These are phyloP conservation scores for Drosophila paramelanica DNA, from an alignment of 2,888 invertebrate genomes.

Conservation along the genomic window DNA sequence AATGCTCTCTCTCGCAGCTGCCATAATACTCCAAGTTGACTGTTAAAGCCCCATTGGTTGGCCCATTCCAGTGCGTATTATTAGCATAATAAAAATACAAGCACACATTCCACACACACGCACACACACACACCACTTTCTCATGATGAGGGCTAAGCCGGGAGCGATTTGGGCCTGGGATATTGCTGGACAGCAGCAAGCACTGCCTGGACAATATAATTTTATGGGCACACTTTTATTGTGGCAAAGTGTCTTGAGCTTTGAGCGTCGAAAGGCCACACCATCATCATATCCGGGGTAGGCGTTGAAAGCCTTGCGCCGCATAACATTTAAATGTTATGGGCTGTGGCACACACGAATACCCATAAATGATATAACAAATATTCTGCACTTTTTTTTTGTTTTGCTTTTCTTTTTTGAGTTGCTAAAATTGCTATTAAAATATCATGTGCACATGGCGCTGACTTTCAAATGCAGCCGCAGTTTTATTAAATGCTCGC, in stretches of 20 bases:
- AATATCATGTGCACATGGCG: constrained; percentile 49
- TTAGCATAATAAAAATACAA: constrained; percentile 84
- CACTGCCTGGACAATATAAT: constrained; percentile 74
- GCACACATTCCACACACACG: constrained; percentile 42
- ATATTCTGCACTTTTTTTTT: constrained; percentile 35
- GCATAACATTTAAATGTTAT: constrained; percentile 79
- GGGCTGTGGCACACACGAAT: constrained; percentile 46
- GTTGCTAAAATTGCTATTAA: constrained; percentile 29
- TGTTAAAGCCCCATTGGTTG: constrained; percentile 68
- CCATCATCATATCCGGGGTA: constrained; percentile 31
- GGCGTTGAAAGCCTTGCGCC: constrained; percentile 62
- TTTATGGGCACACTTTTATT: constrained; percentile 78
- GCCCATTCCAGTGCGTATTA: constrained; percentile 78
- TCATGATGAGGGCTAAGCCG: constrained; percentile 43
- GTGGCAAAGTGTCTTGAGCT: constrained; percentile 70
- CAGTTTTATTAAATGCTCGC: constrained; percentile 66
- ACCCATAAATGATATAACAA: constrained; percentile 73
- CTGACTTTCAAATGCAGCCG: constrained; percentile 61
- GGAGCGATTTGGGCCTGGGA: constrained; percentile 35
- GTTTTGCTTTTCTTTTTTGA: background rate
- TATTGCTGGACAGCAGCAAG: constrained; percentile 44
- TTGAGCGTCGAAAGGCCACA: constrained; percentile 44
- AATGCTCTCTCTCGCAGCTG: constrained; percentile 29
- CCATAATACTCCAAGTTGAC: constrained; percentile 58
- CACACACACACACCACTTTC: constrained; percentile 15